Evolutionary conservation across 2,113 vertebrate species (phyloP).

Genomic region (Trogon melanurus): DNA sequence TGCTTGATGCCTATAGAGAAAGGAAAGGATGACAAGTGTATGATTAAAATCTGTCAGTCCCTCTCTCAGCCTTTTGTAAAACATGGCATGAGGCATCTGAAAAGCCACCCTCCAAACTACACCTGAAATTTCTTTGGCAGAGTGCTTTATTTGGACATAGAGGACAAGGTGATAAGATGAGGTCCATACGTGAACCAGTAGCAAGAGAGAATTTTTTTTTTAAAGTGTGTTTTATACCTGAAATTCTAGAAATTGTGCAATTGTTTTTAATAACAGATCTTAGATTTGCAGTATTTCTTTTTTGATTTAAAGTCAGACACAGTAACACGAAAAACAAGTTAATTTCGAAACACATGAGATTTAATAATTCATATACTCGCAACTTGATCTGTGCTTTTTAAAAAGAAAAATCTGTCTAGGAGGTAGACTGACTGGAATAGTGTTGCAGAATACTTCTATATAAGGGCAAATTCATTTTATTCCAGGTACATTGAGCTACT

Average conservation of each 20-base stretch:
- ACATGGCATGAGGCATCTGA: background rate
- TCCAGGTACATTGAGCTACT: background rate
- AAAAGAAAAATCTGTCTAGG: background rate
- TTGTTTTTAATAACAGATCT: background rate
- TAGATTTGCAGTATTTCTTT: background rate
- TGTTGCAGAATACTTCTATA: background rate
- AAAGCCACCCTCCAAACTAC: background rate
- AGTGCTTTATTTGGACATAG: background rate
- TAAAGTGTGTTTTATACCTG: background rate
- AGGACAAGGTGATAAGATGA: background rate
- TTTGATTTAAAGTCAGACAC: background rate
- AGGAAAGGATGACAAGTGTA: background rate
- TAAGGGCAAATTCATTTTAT: background rate
- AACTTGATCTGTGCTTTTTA: background rate
- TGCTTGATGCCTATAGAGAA: background rate
- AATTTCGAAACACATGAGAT: background rate
- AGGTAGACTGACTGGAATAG: background rate
- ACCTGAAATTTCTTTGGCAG: background rate
- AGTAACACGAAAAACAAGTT: background rate
- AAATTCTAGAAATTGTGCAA: background rate
- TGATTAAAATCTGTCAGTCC: background rate
- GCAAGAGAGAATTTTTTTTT: background rate
- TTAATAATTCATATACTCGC: background rate
- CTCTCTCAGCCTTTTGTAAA: background rate
- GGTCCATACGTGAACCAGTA: rapidly evolving